Evolutionary conservation across 2,113 vertebrate genomes (phyloP).

Genomic region (Neodon shergylaensis): DNA sequence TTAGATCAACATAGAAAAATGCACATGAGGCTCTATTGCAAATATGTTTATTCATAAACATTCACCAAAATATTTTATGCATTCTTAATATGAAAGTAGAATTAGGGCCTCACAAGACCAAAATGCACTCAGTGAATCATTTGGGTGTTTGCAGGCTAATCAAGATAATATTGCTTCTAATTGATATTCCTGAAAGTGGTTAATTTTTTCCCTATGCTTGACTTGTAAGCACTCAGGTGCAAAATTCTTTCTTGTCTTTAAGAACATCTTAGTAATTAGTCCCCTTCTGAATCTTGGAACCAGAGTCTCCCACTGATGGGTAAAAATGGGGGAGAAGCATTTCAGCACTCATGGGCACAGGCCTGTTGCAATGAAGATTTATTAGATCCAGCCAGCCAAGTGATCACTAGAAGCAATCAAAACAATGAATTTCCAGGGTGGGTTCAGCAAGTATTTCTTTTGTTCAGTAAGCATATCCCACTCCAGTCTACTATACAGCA

Average conservation of each 20-base stretch:
- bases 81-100: constrained; percentile 52
- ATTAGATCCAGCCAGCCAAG: constrained; percentile 75
- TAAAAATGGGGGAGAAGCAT: constrained; percentile 72
- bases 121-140: constrained; percentile 52
- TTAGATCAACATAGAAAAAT: constrained; percentile 59
- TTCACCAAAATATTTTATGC: constrained; percentile 58
- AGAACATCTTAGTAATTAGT: constrained; percentile 73
- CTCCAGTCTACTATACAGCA: background rate
- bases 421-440: constrained; percentile 60
- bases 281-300: constrained; percentile 66
- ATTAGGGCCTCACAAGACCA: constrained; percentile 32
- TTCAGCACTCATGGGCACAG: constrained; percentile 62
- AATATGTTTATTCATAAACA: constrained; percentile 74
- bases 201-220: constrained; percentile 61
- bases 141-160: constrained; percentile 61
- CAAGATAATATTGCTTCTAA: constrained; percentile 72
- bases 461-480: constrained; percentile 31
- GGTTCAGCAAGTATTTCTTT: constrained; percentile 28
- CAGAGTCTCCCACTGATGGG: constrained; percentile 61
- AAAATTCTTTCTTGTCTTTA: constrained; percentile 71
- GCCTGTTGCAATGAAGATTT: constrained; percentile 73
- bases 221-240: constrained; percentile 72
- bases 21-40: constrained; percentile 12
- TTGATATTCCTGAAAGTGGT: constrained; percentile 71
- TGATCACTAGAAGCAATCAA: constrained; percentile 72